Evolutionary conservation across 2,888 invertebrate genomes (phyloP).

Genomic region (Melangyna quadrimaculata): DNA sequence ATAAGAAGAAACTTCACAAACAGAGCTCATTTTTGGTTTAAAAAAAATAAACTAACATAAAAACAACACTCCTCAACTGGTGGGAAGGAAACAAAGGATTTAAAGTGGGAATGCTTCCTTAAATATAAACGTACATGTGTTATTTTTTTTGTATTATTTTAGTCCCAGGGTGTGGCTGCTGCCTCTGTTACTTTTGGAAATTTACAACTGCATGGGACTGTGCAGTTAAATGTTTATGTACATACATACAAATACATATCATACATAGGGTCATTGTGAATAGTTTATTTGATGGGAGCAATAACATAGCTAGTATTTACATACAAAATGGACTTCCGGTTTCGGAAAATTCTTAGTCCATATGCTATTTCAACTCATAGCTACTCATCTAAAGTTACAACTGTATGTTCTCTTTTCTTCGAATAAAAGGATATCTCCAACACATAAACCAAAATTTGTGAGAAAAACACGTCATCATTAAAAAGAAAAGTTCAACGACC

Average conservation of each 20-base stretch:
- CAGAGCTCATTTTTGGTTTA: slow-evolving; percentile 45
- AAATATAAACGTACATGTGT: neutral
- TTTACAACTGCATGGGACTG: slow-evolving; percentile 30
- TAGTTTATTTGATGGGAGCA: slow-evolving; percentile 14
- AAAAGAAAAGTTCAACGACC: neutral
- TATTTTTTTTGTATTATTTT: slow-evolving; percentile 7
- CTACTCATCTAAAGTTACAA: neutral
- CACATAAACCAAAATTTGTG: neutral
- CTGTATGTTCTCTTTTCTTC: neutral
- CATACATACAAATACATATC: too few species aligned
- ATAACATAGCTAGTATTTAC: neutral
- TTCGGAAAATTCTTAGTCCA: neutral
- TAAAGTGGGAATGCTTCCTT: slow-evolving; percentile 52
- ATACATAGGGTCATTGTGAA: neutral
- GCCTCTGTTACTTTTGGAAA: slow-evolving; percentile 27
- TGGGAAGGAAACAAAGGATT: slow-evolving; percentile 47
- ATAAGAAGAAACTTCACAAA: slow-evolving; percentile 33
- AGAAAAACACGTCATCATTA: neutral
- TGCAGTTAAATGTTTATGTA: neutral
- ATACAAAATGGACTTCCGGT: slow-evolving; percentile 25
- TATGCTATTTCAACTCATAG: neutral
- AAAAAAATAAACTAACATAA: neutral
- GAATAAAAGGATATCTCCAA: neutral
- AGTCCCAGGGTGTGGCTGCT: slow-evolving; percentile 58
- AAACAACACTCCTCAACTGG: slow-evolving; percentile 20